A percentile compares a stretch with the other conserved stretches of the same genome.
Evolutionary conservation across 2,888 invertebrate species (phyloP).

Genomic region (Pterostichus madidus): DNA sequence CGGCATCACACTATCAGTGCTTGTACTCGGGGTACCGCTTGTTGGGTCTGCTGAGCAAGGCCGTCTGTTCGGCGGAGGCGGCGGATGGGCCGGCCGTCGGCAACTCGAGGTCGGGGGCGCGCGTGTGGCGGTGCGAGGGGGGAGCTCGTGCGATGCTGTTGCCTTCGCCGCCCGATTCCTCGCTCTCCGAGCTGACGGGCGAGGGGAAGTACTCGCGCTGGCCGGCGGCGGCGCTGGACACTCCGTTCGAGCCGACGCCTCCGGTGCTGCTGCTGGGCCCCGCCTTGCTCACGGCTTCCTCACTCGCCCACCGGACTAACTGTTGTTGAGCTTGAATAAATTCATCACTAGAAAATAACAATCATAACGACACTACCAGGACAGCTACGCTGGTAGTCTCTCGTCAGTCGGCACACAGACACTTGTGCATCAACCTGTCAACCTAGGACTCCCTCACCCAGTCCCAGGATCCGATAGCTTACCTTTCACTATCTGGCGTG

Average conservation of each 20-base stretch:
- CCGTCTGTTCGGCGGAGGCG: slow-evolving; percentile 72
- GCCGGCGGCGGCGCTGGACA: slow-evolving; percentile 77
- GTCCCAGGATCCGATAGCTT: slow-evolving; percentile 71
- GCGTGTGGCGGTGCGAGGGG: slow-evolving; percentile 77
- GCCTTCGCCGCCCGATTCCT: slow-evolving; percentile 80
- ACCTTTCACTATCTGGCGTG: slow-evolving; percentile 94
- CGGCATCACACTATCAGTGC: slow-evolving; percentile 81
- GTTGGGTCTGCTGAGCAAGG: slow-evolving; percentile 78
- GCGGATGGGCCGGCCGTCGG: slow-evolving; percentile 75
- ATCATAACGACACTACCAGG: slow-evolving; percentile 85
- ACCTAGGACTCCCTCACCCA: background rate
- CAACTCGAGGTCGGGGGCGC: slow-evolving; percentile 72
- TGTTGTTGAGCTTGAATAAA: slow-evolving; percentile 98
- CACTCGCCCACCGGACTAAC: slow-evolving; percentile 97
- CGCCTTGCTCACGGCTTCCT: slow-evolving; percentile 82
- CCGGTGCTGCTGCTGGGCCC: slow-evolving; percentile 69
- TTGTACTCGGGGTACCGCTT: slow-evolving; percentile 87
- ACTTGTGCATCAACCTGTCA: slow-evolving; percentile 12
- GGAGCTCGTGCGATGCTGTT: slow-evolving; percentile 73
- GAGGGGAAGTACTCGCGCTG: slow-evolving; percentile 81
- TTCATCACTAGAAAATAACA: slow-evolving; percentile 97
- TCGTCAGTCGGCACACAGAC: slow-evolving; percentile 45
- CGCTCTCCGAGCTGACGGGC: slow-evolving; percentile 79
- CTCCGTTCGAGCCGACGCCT: slow-evolving; percentile 69
- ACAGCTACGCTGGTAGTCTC: slow-evolving; percentile 70